Percentiles rank a stretch among this genome's conserved stretches.
phyloP scores from a whole-genome alignment of 2,888 invertebrate genomes.

The Folsomia candida region DNA sequence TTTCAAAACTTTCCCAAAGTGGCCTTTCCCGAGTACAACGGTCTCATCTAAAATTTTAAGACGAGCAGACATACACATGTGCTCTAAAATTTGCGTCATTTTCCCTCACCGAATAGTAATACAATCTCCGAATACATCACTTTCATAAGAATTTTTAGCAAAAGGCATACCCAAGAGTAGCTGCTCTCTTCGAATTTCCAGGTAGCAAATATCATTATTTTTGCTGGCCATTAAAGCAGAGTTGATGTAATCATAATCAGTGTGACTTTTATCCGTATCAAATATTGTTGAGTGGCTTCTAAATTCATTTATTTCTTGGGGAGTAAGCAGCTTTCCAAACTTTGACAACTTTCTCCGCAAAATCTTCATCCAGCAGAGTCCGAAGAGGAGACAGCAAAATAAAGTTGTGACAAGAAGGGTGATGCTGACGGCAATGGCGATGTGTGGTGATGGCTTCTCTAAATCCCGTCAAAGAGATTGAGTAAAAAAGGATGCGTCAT shows the following conservation, averaged over 20 bases:
- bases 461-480: neutral
- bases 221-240: neutral
- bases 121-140: too few relatives aligned
- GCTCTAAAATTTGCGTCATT: too few relatives aligned
- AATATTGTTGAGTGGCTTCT: slow-evolving; percentile 12
- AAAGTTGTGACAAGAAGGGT: slow-evolving; percentile 30
- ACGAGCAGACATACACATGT: neutral
- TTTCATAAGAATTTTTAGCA: too few relatives aligned
- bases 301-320: slow-evolving; percentile 37
- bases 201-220: neutral
- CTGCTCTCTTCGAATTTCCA: slow-evolving; percentile 26
- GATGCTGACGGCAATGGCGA: slow-evolving; percentile 27
- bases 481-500: neutral
- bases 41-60: slow-evolving; percentile 39
- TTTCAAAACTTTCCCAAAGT: slow-evolving; percentile 37
- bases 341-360: slow-evolving; percentile 16
- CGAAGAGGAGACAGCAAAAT: slow-evolving; percentile 26
- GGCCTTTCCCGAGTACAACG: slow-evolving; percentile 34
- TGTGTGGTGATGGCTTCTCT: slow-evolving; percentile 14
- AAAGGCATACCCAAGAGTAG: slow-evolving; percentile 28
- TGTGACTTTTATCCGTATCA: slow-evolving; percentile 12
- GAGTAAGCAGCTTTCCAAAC: slow-evolving; percentile 26
- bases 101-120: too few relatives aligned
- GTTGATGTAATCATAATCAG: slow-evolving; percentile 13
- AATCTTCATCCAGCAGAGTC: slow-evolving; percentile 26